Evolutionary conservation across 1,140 invertebrate genomes (phyloP).

Genomic region (Drosophila gunungcola): DNA sequence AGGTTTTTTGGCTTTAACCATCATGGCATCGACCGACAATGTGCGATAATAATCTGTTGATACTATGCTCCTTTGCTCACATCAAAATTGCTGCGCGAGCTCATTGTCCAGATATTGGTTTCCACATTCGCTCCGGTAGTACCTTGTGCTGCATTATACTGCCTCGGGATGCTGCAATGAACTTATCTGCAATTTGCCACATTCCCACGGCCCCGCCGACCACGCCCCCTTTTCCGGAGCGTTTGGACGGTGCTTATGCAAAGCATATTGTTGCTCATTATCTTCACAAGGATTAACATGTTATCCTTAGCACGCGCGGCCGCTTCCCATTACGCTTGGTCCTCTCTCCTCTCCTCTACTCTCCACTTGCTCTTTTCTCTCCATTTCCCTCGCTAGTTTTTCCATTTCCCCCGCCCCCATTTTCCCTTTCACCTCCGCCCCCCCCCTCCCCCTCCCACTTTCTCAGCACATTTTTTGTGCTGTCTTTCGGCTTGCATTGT

Average conservation of each 20-base stretch:
- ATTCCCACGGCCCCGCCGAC: constrained; percentile 1
- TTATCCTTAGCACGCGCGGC: constrained; percentile 73
- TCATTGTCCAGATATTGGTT: constrained; percentile 34
- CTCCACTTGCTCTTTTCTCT: neutral
- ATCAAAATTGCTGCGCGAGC: constrained; percentile 13
- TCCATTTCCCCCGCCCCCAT: neutral
- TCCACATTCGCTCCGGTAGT: neutral
- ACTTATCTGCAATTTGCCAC: constrained; percentile 32
- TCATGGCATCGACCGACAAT: neutral
- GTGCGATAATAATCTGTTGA: neutral
- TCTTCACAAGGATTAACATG: constrained; percentile 75
- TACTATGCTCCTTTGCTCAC: constrained; percentile 3
- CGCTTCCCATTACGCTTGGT: constrained; percentile 30
- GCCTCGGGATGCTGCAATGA: constrained; percentile 11
- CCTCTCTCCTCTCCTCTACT: constrained; percentile 15
- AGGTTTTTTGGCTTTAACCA: too few relatives aligned
- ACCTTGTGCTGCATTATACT: neutral
- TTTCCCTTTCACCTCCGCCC: neutral
- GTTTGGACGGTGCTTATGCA: constrained; percentile 57
- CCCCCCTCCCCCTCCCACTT: neutral
- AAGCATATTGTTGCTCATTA: constrained; percentile 80
- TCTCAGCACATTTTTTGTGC: constrained; percentile 1
- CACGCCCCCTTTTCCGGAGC: neutral
- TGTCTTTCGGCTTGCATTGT: constrained; percentile 11
- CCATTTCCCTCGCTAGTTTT: neutral